Evolutionary conservation across 2,888 invertebrate species (phyloP).

Genomic region (Tromatobia lineatoria): DNA sequence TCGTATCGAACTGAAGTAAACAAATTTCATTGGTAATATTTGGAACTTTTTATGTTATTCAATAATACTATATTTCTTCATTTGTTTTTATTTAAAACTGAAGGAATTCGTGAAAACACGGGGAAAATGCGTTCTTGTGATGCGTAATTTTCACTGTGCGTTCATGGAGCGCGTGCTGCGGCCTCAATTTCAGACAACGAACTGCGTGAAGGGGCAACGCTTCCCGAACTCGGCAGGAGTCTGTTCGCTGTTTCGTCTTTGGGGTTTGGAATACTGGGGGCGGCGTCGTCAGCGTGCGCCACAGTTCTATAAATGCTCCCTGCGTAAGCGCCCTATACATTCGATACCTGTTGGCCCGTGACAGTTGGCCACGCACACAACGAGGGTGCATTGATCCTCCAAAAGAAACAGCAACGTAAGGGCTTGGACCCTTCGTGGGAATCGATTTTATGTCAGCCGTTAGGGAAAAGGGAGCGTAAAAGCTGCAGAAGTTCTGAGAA

Average conservation of each 20-base stretch:
- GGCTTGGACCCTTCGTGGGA: background rate
- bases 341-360: slow-evolving; percentile 62
- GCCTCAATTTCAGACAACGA: background rate
- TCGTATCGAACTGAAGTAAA: background rate
- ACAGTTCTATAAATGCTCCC: slow-evolving; percentile 65
- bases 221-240: slow-evolving; percentile 22
- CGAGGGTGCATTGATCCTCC: slow-evolving; percentile 61
- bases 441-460: background rate
- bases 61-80: background rate
- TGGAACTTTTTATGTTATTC: background rate
- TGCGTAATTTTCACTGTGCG: background rate
- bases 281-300: slow-evolving; percentile 33
- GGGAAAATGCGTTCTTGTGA: background rate
- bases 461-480: too few relatives aligned
- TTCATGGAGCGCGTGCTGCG: background rate
- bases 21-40: background rate
- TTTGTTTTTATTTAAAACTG: background rate
- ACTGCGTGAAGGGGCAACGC: slow-evolving; percentile 27
- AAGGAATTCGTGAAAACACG: background rate
- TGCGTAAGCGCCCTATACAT: slow-evolving; percentile 20
- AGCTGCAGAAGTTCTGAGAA: too few relatives aligned
- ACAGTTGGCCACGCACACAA: slow-evolving; percentile 46
- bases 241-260: slow-evolving; percentile 3
- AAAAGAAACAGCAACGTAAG: background rate
- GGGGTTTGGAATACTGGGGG: slow-evolving; percentile 46